Conservation (phyloP, 2,113 vertebrate species). For the Clarias batrachus region DNA sequence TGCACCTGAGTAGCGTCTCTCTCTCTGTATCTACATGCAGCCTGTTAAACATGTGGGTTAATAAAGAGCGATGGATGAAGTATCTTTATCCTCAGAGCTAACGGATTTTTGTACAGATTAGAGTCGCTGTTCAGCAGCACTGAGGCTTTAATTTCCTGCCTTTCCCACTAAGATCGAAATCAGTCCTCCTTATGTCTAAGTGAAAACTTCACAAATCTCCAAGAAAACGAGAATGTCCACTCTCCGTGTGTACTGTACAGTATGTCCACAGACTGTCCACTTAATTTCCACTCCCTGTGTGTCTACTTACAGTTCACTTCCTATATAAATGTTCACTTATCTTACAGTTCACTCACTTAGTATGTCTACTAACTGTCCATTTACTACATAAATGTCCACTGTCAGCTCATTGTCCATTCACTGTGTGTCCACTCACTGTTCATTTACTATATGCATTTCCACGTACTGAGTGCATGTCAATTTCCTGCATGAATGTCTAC, state of each 20-base stretch:
- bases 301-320: too few species aligned
- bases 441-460: neutral
- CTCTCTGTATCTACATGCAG: neutral
- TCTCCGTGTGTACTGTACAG: neutral
- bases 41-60: neutral
- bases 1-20: constrained; percentile 5
- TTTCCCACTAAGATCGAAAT: neutral
- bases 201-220: neutral
- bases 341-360: neutral
- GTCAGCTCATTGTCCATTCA: neutral
- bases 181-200: neutral
- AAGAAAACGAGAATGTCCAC: too few species aligned
- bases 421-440: too few species aligned
- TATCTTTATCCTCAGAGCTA: neutral
- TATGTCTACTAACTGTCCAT: neutral
- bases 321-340: neutral
- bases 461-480: neutral
- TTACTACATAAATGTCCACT: neutral
- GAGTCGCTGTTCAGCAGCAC: neutral
- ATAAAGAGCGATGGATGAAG: neutral
- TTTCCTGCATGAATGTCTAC: neutral
- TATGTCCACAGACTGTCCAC: neutral
- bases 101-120: neutral
- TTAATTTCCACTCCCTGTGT: neutral
- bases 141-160: neutral